Evolutionary conservation across 2,888 invertebrate genomes (phyloP).

Genomic region (Eueremaeus valkanovi): DNA sequence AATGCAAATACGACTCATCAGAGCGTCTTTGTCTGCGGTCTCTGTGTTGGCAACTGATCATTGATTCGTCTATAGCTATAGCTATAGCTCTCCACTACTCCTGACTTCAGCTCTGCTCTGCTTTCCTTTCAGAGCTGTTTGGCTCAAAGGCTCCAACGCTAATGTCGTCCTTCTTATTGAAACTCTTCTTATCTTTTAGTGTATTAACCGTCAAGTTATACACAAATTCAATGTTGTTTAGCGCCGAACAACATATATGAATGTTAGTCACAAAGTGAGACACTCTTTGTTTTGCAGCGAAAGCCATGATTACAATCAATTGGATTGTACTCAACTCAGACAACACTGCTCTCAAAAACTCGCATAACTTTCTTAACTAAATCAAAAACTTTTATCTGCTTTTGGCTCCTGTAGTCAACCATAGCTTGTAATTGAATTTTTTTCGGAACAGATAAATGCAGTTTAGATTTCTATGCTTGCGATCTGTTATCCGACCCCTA

Average conservation of each 20-base stretch:
- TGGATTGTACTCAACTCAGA: background rate
- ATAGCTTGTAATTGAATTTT: too few species aligned
- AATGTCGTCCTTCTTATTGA: constrained; percentile 1
- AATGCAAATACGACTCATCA: background rate
- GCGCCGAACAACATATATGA: background rate
- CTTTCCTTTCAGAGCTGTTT: background rate
- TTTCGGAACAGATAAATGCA: too few species aligned
- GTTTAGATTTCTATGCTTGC: too few species aligned
- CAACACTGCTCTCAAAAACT: background rate
- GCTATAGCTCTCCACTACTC: background rate
- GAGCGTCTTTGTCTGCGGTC: constrained; percentile 16
- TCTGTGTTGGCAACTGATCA: constrained; percentile 22
- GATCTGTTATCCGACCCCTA: too few species aligned
- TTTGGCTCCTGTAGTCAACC: too few species aligned
- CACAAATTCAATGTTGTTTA: constrained; percentile 10
- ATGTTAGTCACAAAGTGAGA: constrained; percentile 3
- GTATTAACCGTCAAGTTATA: constrained; percentile 2
- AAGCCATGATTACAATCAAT: background rate
- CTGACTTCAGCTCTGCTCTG: background rate
- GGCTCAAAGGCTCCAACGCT: background rate
- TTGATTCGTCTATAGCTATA: background rate
- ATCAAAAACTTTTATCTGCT: background rate
- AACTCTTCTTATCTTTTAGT: constrained; percentile 20
- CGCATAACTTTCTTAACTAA: background rate
- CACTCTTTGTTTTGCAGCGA: constrained; percentile 4